phyloP scores from a whole-genome alignment of 2,797 vertebrate species.

The Crossoptilon crossoptilon region DNA sequence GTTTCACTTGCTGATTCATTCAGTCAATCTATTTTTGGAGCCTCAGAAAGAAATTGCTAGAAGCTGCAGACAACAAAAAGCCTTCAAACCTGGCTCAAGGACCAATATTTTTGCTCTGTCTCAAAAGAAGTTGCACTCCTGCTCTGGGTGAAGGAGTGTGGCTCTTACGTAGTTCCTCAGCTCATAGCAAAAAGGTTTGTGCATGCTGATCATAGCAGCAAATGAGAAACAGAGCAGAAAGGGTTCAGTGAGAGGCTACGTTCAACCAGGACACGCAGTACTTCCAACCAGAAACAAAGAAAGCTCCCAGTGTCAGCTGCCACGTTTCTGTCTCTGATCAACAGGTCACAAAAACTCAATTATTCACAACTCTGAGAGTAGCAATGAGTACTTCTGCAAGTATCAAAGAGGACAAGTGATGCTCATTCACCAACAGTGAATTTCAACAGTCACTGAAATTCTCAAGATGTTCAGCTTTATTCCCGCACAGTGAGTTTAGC shows the following conservation, averaged over 20 bases:
- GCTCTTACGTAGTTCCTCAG: not conserved
- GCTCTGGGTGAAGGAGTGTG: not conserved
- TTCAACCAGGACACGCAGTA: not conserved
- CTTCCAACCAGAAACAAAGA: not conserved
- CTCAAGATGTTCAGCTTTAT: not conserved
- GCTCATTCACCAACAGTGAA: not conserved
- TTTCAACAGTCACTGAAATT: not conserved
- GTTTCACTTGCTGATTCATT: not conserved
- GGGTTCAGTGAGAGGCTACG: not conserved
- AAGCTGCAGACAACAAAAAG: not conserved
- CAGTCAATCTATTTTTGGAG: not conserved
- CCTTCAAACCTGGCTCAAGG: not conserved
- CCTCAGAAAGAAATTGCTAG: not conserved
- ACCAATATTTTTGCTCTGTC: not conserved
- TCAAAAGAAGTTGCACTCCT: not conserved
- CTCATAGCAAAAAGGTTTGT: not conserved
- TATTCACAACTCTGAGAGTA: not conserved
- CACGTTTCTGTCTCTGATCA: not conserved
- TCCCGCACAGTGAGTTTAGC: not conserved
- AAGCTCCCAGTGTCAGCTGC: not conserved
- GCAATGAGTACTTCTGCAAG: not conserved
- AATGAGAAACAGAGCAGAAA: not conserved
- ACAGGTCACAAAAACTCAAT: not conserved
- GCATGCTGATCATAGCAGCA: fast-evolving
- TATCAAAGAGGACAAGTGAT: not conserved